A percentile compares a stretch with the other conserved stretches of the same genome.
Evolutionary conservation across 2,113 vertebrate genomes (phyloP).

Genomic region (Rattus norvegicus): GRCr8 NC_086021.1:106649501-106650000

Average conservation of each 20-base stretch:
- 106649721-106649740: conserved; percentile 59
- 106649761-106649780: conserved; percentile 63
- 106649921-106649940: background rate
- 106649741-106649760: conserved; percentile 77
- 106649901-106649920: background rate
- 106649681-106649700: conserved; percentile 50
- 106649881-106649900: background rate
- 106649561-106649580: background rate
- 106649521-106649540: background rate
- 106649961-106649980: background rate
- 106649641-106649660: conserved; percentile 62
- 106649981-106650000: background rate
- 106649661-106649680: conserved; percentile 63
- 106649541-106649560: conserved; percentile 29
- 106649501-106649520: conserved; percentile 51
- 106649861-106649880: background rate
- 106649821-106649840: background rate
- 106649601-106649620: background rate
- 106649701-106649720: conserved; percentile 61
- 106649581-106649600: conserved; percentile 36
- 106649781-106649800: conserved; percentile 57
- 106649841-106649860: background rate
- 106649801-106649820: background rate
- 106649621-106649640: background rate
- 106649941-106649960: background rate